Conservation (phyloP, 1,140 invertebrate species). For the Sycobia sp. region DNA sequence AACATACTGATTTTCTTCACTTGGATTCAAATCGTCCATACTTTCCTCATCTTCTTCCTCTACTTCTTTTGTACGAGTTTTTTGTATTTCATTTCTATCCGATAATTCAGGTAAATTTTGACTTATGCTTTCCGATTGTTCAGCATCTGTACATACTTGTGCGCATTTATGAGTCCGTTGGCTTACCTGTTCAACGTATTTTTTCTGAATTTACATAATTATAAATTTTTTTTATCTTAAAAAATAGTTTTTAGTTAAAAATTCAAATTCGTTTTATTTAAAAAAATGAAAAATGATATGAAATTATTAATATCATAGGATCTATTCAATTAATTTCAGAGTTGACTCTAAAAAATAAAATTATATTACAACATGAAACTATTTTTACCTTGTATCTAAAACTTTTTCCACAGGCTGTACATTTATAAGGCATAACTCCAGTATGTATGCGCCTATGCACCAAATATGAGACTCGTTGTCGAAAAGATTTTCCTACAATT, state of each 20-base stretch:
- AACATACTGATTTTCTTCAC: conserved; percentile 53
- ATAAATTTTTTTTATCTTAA: too few relatives aligned
- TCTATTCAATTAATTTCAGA: too few relatives aligned
- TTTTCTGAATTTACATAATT: not conserved
- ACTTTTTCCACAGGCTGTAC: conserved; percentile 78
- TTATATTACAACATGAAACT: not conserved
- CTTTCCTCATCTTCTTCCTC: conserved; percentile 2
- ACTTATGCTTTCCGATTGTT: conserved; percentile 60
- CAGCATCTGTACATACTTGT: conserved; percentile 61
- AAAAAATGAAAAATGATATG: not conserved
- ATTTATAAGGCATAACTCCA: conserved; percentile 82
- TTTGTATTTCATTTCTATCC: conserved; percentile 23
- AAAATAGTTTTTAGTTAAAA: too few relatives aligned
- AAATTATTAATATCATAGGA: too few relatives aligned
- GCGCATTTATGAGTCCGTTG: conserved; percentile 81
- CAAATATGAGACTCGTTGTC: conserved; percentile 83
- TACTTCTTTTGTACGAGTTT: conserved; percentile 6
- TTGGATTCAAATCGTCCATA: not conserved
- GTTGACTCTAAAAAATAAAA: not conserved
- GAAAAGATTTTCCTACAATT: conserved; percentile 79
- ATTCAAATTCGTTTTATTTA: too few relatives aligned
- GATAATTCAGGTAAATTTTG: conserved; percentile 55
- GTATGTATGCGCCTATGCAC: conserved; percentile 85
- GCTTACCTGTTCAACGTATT: conserved; percentile 65
- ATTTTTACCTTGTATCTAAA: conserved; percentile 79